Base-by-base conservation (phyloP, 1,140 invertebrate species). In the Magallana ariakensis region DNA sequence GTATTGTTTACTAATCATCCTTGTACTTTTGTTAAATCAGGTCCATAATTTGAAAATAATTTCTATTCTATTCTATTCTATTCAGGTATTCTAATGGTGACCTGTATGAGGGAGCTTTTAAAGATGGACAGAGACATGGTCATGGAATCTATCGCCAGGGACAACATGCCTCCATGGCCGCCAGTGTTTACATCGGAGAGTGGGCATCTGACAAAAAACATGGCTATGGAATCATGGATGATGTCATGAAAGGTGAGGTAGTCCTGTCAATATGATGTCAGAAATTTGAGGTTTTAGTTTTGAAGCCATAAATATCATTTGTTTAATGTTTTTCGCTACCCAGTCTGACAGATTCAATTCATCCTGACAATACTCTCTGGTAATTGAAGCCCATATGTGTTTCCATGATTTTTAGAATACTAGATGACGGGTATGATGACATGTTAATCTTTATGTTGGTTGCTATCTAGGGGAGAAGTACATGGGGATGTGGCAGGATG, bases 141-240 rank as follows among this genome's bases (percentile, higher is more conserved):
- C 97, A 98, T 94, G 97, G 97, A 10, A 96, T 97, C 80, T 96
- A 97, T 87, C 97, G 97, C 87, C 96, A 97, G 92, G 97, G 97
- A 55, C 96, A 96, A 90, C 97, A 97, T 91, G 97, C 96, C 85
- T 95, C 96, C 2, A 96, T 96, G 15, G 95, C 96, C 13, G 97
- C 97, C 8, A 97, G 96, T 16, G 96, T 97, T 88, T 98, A 98
- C 92, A 97, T 98, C 83, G 97, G 97, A 13, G 97, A 98, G 93
- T 98, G 97, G 97, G 94, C 95, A 13, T 94, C 94, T 54, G 97
- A 97, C 54, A 95, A 96, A 1, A 97, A 96, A 91, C 96, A 97
- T 91, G 97, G 97, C 0, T 98, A 98, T 92, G 97, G 97, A 13
- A 97, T 98, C 4, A 96, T 98, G 95, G 97, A 98, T 92, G 97